Base-by-base conservation (phyloP, 2,888 invertebrate species). In the Coremacera marginata region DNA sequence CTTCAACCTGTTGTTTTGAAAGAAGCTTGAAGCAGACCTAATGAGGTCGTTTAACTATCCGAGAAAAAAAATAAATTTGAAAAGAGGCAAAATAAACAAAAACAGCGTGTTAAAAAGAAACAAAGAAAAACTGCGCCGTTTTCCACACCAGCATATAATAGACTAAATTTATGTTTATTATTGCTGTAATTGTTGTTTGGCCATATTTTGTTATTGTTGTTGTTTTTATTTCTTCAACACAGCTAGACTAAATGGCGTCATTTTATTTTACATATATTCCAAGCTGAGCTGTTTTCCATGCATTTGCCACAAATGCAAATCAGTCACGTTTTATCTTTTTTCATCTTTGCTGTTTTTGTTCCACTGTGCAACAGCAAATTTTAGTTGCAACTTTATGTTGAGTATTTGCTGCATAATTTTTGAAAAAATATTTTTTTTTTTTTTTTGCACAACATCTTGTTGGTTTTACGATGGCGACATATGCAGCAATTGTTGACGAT, bases 201-300 rank as follows among this genome's bases (percentile, higher is more conserved):
- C 57, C 57, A 60, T 27, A 25, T 25, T 60, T 60, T 31, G 51
- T 65, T 74, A n/a, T 57, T 37, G 57, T 68, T 49, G 11, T 27
- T 0, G n/a, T 14, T 68, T 16, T 31, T 34, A 34, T 37, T 65
- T 37, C 3, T 49, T 70, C 19, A 22, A 22, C 70, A 5, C 34
- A 16, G 57, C 57, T 57, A 71, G 71, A 71, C 71, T n/a, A 34
- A 57, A 71, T 71, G 71, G 71, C 71, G 71, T 71, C 57, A 57
- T 31, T 37, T 71, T 51, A n/a, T 27, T 22, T 25, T 27, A 27
- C 57, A 9, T 25, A 31, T 63, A 34, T 71, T 37, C 44, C 44
- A 75, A 70, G n/a, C 16, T 34, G 14, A 31, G 31, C 0, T 62
- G 62, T 62, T 65, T 52, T 22, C 27, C 25, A 27, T 72, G 72